These are phyloP conservation scores for Ceratitis capitata DNA, from an alignment of 1,140 invertebrate species.

Conservation along the genomic window DNA sequence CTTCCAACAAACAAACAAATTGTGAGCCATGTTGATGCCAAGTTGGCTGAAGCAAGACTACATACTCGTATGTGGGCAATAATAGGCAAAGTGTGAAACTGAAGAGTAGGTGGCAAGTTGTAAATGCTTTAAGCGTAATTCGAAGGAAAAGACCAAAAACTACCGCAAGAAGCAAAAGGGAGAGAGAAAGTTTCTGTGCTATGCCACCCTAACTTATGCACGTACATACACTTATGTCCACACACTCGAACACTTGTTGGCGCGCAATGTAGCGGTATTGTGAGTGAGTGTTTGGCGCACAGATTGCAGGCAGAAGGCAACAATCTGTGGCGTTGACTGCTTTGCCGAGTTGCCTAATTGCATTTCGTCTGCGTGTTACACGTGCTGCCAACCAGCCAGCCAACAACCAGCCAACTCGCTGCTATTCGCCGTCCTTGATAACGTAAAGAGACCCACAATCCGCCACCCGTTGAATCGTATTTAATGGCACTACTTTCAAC, in stretches of 20 bases:
- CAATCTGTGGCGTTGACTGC: background rate
- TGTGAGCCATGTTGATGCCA: too few relatives aligned
- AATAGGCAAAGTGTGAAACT: background rate
- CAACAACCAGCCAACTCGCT: background rate
- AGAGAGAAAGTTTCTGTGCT: too few relatives aligned
- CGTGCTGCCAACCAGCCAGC: background rate
- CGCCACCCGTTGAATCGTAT: background rate
- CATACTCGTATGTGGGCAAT: background rate
- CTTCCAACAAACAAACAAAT: background rate
- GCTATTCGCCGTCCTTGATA: background rate
- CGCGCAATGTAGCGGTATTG: background rate
- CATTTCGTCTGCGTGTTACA: slow-evolving; percentile 13
- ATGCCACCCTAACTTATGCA: background rate
- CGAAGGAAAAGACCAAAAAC: background rate
- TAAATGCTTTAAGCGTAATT: background rate
- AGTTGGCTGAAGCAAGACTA: background rate
- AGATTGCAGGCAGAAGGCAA: background rate
- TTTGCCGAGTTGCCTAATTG: slow-evolving; percentile 28
- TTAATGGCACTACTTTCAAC: slow-evolving; percentile 19
- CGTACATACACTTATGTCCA: background rate
- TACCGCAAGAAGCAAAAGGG: too few relatives aligned
- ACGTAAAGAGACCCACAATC: background rate
- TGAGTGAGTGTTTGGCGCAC: background rate
- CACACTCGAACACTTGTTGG: background rate
- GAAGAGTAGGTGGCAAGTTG: background rate